phyloP scores from a whole-genome alignment of 2,113 vertebrate species.

The Ciconia stormi region DNA sequence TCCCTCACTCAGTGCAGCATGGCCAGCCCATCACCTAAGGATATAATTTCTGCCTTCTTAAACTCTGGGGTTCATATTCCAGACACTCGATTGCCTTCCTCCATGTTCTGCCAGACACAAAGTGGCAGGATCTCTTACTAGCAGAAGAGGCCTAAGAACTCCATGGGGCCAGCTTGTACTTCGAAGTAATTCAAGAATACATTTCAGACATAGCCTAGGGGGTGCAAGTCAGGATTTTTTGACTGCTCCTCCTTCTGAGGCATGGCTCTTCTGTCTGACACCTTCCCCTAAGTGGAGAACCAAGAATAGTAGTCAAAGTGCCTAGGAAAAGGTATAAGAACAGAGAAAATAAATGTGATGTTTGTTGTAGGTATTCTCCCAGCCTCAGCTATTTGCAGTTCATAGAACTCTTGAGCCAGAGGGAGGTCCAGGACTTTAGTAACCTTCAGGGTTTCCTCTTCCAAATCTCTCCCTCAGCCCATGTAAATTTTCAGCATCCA shows the following conservation, averaged over 20 bases:
- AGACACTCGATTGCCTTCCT: not conserved
- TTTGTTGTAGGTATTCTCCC: not conserved
- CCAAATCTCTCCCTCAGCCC: not conserved
- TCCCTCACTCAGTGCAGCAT: rapidly evolving
- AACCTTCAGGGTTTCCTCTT: not conserved
- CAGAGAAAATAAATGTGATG: not conserved
- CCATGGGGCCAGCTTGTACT: not conserved
- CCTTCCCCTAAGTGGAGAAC: not conserved
- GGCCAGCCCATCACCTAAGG: not conserved
- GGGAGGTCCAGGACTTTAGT: not conserved
- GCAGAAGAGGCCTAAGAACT: not conserved
- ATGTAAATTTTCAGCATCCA: not conserved
- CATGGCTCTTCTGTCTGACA: not conserved
- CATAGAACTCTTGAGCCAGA: not conserved
- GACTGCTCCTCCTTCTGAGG: not conserved
- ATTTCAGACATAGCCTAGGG: not conserved
- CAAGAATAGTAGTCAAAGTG: not conserved
- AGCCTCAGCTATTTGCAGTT: not conserved
- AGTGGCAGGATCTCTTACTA: not conserved
- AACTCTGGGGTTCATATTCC: not conserved
- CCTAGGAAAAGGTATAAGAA: not conserved
- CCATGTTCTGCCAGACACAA: not conserved
- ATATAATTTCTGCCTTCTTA: not conserved
- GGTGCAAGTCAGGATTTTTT: not conserved
- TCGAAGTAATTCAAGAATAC: not conserved